Evolutionary conservation across 1,140 invertebrate genomes (phyloP).

Genomic region (Tyrophagus putrescentiae): DNA sequence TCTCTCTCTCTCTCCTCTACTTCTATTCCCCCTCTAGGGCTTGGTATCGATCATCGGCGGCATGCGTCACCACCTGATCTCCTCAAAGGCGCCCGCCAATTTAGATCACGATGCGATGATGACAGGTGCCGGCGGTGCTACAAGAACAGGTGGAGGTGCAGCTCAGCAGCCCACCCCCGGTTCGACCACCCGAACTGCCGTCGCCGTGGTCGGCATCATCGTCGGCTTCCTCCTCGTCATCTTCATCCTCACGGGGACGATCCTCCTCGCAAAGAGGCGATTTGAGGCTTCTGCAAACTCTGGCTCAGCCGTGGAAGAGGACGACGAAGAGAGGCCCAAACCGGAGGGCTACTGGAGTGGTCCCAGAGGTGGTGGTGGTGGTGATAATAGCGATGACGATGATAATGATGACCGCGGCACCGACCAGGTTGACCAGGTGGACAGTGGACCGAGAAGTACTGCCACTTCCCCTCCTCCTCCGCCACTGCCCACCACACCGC

Average conservation of each 20-base stretch:
- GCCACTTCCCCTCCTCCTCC: not conserved
- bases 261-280: not conserved
- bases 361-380: conserved; percentile 5
- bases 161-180: too few relatives aligned
- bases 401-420: not conserved
- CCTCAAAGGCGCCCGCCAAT: too few relatives aligned
- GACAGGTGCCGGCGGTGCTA: too few relatives aligned
- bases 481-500: too few relatives aligned
- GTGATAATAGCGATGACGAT: not conserved
- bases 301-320: too few relatives aligned
- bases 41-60: too few relatives aligned
- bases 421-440: not conserved
- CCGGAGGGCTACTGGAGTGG: not conserved
- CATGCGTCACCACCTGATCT: too few relatives aligned
- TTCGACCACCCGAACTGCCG: not conserved
- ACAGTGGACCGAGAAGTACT: not conserved
- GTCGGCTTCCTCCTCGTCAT: not conserved
- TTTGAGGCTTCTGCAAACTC: not conserved
- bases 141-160: too few relatives aligned
- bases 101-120: too few relatives aligned
- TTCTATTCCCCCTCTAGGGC: too few relatives aligned
- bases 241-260: not conserved
- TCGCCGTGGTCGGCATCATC: not conserved
- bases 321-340: not conserved
- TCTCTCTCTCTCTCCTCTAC: too few relatives aligned